A percentile compares a stretch with the other conserved stretches of the same genome.
phyloP scores from a whole-genome alignment of 2,113 vertebrate species.

The Passer montanus region DNA sequence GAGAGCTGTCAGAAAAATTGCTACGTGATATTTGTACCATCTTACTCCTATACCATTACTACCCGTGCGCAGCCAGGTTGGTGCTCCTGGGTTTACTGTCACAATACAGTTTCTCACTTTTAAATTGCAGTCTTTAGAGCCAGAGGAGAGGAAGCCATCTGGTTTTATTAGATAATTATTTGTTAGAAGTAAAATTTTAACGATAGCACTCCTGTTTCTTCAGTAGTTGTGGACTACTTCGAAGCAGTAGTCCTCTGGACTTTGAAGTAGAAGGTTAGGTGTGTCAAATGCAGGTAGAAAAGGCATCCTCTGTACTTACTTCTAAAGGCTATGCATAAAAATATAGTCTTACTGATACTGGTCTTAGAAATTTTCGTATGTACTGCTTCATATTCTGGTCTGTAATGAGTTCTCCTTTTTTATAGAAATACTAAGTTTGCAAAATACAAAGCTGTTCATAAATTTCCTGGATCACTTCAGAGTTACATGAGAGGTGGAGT shows the following conservation, averaged over 20 bases:
- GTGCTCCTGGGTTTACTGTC: not conserved
- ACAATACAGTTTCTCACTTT: not conserved
- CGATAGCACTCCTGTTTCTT: not conserved
- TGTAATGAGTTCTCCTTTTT: not conserved
- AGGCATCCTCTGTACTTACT: not conserved
- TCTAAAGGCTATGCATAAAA: not conserved
- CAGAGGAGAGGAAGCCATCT: not conserved
- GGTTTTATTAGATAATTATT: not conserved
- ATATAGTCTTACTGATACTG: not conserved
- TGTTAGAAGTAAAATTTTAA: not conserved
- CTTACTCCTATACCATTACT: not conserved
- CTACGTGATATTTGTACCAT: rapidly evolving
- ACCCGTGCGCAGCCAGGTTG: not conserved
- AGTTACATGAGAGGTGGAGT: not conserved
- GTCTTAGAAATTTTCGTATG: not conserved
- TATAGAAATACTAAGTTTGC: not conserved
- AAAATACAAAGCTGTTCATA: not conserved
- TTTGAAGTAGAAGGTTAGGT: not conserved
- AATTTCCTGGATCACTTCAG: not conserved
- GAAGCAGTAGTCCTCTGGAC: not conserved
- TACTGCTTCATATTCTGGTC: not conserved
- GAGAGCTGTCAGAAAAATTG: conserved; percentile 10
- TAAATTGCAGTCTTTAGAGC: not conserved
- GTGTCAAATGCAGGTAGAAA: not conserved
- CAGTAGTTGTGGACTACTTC: not conserved